Conservation (phyloP, 30 jellyfish, hydroid and myxozoan species). For the Hydra vulgaris region DNA sequence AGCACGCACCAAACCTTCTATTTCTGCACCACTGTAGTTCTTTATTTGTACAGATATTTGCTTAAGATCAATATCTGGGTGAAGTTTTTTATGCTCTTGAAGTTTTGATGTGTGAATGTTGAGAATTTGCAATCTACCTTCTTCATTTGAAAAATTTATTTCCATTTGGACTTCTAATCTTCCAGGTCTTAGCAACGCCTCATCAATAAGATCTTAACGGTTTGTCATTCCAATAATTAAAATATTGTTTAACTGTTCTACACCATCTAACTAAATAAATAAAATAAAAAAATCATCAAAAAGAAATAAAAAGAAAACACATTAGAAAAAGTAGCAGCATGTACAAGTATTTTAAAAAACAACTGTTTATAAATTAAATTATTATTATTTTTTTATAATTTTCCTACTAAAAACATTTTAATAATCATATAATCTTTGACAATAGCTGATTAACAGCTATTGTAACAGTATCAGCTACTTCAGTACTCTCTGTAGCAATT, state of each 20-base stretch:
- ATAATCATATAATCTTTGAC: constrained; percentile 51
- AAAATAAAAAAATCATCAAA: too few relatives aligned
- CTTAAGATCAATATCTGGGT: constrained; percentile 36
- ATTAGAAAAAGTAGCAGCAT: too few relatives aligned
- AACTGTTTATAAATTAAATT: too few relatives aligned
- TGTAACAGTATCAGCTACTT: constrained; percentile 98
- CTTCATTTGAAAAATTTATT: constrained; percentile 81
- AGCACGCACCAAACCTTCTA: constrained; percentile 97
- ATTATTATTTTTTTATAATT: neutral
- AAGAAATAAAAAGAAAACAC: too few relatives aligned
- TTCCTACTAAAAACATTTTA: neutral
- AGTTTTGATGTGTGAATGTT: constrained; percentile 74
- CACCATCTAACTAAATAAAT: constrained; percentile 90
- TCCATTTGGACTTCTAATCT: constrained; percentile 97
- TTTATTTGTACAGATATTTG: constrained; percentile 66
- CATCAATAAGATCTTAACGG: constrained; percentile 90
- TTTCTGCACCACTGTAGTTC: constrained; percentile 99
- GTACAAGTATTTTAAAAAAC: too few relatives aligned
- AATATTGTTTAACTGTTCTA: constrained; percentile 85
- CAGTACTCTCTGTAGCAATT: constrained; percentile 85
- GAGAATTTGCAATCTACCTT: constrained; percentile 87
- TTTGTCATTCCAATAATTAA: constrained; percentile 97
- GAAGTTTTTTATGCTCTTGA: constrained; percentile 42
- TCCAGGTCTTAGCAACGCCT: constrained; percentile 94
- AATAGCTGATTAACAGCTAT: constrained; percentile 87